These are phyloP conservation scores for Paelopatides confundens DNA, from an alignment of 53 echinoderm and acorn worm species.

Conservation along the genomic window DNA sequence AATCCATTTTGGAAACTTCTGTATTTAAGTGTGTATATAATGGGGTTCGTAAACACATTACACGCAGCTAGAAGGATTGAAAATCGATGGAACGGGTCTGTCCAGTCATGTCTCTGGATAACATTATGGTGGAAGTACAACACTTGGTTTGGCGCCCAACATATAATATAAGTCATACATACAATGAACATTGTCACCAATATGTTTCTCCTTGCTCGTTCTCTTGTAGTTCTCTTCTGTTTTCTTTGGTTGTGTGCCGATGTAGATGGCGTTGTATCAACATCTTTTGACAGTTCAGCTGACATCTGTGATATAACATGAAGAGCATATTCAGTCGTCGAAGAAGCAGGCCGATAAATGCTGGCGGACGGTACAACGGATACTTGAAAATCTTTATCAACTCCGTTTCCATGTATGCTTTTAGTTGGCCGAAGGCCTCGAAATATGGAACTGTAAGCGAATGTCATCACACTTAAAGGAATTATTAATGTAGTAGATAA, in stretches of 20 bases:
- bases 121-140: slow-evolving; percentile 30
- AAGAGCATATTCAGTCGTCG: background rate
- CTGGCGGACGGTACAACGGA: background rate
- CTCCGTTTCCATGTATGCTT: background rate
- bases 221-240: background rate
- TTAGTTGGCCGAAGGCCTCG: background rate
- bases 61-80: background rate
- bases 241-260: no score
- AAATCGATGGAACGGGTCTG: slow-evolving; percentile 11
- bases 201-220: background rate
- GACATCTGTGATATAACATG: background rate
- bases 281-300: no score
- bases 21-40: slow-evolving; percentile 32
- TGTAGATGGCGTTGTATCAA: no score
- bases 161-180: slow-evolving; percentile 3
- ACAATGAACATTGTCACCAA: slow-evolving; percentile 1
- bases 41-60: slow-evolving; percentile 15
- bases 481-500: background rate
- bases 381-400: no score
- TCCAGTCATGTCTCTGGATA: slow-evolving; percentile 1
- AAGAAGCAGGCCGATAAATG: background rate
- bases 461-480: background rate
- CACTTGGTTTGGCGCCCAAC: slow-evolving; percentile 14
- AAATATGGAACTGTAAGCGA: slow-evolving; percentile 4
- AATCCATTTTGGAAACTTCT: slow-evolving; percentile 19